Conservation (phyloP, 2,888 invertebrate genomes). For the Platycheirus albimanus region DNA sequence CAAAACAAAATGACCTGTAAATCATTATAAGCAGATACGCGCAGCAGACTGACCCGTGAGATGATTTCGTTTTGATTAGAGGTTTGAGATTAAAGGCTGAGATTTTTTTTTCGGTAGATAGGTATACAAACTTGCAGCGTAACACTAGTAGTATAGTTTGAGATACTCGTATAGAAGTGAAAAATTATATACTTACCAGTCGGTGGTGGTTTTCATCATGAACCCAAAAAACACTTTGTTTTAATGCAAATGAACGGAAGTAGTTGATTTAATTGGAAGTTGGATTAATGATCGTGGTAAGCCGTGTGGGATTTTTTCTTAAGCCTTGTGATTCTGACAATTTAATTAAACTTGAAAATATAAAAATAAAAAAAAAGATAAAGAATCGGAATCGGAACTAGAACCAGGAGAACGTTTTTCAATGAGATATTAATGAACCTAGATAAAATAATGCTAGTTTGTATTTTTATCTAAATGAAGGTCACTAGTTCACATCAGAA, state of each 20-base stretch:
- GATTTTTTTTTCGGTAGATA: not conserved
- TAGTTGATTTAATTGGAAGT: constrained; percentile 66
- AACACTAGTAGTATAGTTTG: constrained; percentile 38
- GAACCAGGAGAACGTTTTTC: constrained; percentile 24
- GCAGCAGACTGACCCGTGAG: constrained; percentile 37
- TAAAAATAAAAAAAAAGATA: too few relatives aligned
- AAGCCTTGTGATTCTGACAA: constrained; percentile 35
- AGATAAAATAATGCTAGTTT: too few relatives aligned
- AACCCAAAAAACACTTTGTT: constrained; percentile 60
- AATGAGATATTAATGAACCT: too few relatives aligned
- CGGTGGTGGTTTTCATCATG: constrained; percentile 43
- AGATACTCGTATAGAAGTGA: constrained; percentile 34
- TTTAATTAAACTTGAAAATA: constrained; percentile 58
- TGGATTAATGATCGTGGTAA: constrained; percentile 53
- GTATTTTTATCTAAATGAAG: too few relatives aligned
- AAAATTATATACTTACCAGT: constrained; percentile 40
- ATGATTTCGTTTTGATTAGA: constrained; percentile 71
- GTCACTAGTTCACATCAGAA: too few relatives aligned
- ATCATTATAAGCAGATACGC: constrained; percentile 63
- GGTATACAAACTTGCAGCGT: constrained; percentile 6
- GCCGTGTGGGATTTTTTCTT: constrained; percentile 38
- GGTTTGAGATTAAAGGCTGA: constrained; percentile 32
- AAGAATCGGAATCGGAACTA: constrained; percentile 32
- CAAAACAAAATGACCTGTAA: constrained; percentile 65
- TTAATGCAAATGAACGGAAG: constrained; percentile 65